phyloP scores from a whole-genome alignment of 2,797 vertebrate species.

The Podargus strigoides region DNA sequence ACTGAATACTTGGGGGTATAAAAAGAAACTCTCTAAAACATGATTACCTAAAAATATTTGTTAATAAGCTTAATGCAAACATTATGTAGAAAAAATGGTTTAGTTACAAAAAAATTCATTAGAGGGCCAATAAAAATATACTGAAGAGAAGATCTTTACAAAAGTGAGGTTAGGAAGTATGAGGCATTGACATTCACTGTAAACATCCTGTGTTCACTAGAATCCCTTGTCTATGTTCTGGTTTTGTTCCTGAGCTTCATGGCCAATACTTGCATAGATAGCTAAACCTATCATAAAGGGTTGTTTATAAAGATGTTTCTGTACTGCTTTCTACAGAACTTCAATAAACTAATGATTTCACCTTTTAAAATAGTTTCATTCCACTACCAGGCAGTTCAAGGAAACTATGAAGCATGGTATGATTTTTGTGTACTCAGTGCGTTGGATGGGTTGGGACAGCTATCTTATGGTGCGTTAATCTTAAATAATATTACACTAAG shows the following conservation, averaged over 20 bases:
- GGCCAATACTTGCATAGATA: conserved; percentile 74
- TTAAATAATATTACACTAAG: background rate
- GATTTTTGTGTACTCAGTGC: conserved; percentile 29
- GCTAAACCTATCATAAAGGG: conserved; percentile 52
- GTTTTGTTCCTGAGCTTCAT: conserved; percentile 75
- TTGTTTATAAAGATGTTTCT: background rate
- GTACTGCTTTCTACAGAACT: conserved; percentile 3
- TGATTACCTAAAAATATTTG: conserved; percentile 67
- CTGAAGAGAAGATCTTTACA: conserved; percentile 68
- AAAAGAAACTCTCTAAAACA: conserved; percentile 52
- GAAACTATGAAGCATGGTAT: conserved; percentile 9
- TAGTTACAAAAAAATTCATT: conserved; percentile 69
- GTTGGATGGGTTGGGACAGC: conserved; percentile 2
- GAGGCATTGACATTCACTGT: conserved; percentile 77
- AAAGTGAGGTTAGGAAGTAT: conserved; percentile 75
- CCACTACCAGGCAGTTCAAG: background rate
- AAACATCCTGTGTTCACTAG: conserved; percentile 73
- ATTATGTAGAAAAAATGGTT: conserved; percentile 67
- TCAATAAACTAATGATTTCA: conserved; percentile 22
- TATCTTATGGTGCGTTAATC: background rate
- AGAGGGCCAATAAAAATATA: conserved; percentile 77
- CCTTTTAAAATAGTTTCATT: conserved; percentile 2
- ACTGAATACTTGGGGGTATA: conserved; percentile 54
- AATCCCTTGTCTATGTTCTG: conserved; percentile 70
- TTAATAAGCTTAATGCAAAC: conserved; percentile 71